These are phyloP conservation scores for Dendrophyllia cribrosa DNA, from an alignment of 64 coral and sea anemone genomes.

Conservation along the genomic window DNA sequence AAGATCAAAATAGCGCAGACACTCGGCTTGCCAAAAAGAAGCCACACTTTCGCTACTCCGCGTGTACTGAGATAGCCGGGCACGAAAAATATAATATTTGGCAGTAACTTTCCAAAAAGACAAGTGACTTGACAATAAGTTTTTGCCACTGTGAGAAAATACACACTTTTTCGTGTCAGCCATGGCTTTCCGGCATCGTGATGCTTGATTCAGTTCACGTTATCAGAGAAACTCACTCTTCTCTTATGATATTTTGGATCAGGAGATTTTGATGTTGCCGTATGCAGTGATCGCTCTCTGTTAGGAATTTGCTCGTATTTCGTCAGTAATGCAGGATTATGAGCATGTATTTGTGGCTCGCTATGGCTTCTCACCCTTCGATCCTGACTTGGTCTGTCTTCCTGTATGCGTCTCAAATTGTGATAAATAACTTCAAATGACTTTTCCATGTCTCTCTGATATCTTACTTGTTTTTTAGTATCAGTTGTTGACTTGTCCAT, in stretches of 20 bases:
- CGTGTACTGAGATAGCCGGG: too few relatives aligned
- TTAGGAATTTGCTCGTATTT: background rate
- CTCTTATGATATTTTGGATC: background rate
- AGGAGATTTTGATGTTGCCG: background rate
- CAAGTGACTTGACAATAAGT: too few relatives aligned
- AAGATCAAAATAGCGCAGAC: too few relatives aligned
- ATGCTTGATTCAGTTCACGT: background rate
- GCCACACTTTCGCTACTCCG: too few relatives aligned
- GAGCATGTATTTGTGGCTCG: background rate
- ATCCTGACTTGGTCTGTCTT: background rate
- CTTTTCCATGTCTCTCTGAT: constrained; percentile 13
- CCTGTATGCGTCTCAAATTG: constrained; percentile 32
- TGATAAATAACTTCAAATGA: constrained; percentile 35
- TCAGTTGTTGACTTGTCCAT: constrained; percentile 3
- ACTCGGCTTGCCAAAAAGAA: too few relatives aligned
- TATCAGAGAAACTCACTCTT: constrained; percentile 20
- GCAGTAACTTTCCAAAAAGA: too few relatives aligned
- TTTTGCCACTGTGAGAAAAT: too few relatives aligned
- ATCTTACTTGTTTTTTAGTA: background rate
- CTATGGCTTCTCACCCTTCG: background rate
- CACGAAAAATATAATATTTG: too few relatives aligned
- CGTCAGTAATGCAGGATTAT: background rate
- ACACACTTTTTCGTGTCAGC: too few relatives aligned
- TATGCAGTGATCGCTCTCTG: too few relatives aligned
- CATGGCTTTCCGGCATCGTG: background rate